A percentile compares a stretch with the other conserved stretches of the same genome.
Evolutionary conservation across 2,888 invertebrate species (phyloP).

Genomic region (Yponomeuta sedellus): DNA sequence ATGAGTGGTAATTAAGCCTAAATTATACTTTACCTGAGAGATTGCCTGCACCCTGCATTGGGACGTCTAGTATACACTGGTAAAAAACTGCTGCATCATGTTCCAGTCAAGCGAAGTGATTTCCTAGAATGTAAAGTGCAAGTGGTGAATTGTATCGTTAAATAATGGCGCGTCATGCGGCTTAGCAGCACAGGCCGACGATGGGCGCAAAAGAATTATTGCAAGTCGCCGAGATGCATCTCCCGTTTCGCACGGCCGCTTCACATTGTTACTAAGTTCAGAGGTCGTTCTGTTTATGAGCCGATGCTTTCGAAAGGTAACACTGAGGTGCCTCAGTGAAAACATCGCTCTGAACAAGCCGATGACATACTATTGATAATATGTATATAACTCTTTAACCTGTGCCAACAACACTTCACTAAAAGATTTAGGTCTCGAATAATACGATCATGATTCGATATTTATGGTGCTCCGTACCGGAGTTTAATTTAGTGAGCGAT

Average conservation of each 20-base stretch:
- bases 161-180: neutral
- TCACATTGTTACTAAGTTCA: constrained; percentile 74
- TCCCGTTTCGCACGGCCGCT: constrained; percentile 72
- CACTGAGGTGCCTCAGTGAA: constrained; percentile 62
- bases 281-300: constrained; percentile 73
- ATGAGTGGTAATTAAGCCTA: too few relatives aligned
- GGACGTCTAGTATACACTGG: too few relatives aligned
- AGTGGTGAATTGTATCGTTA: neutral
- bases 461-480: constrained; percentile 25
- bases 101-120: neutral
- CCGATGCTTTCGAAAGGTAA: constrained; percentile 72
- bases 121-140: neutral
- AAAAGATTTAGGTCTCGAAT: constrained; percentile 31
- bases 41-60: too few relatives aligned
- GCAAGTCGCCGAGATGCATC: constrained; percentile 63
- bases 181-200: constrained; percentile 43
- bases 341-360: constrained; percentile 51
- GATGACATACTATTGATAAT: constrained; percentile 74
- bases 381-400: constrained; percentile 62
- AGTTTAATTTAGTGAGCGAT: constrained; percentile 19
- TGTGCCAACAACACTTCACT: constrained; percentile 48
- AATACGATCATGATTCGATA: constrained; percentile 33
- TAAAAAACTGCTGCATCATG: too few relatives aligned
- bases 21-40: too few relatives aligned
- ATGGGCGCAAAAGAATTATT: constrained; percentile 66